Base-by-base conservation (phyloP, 1,140 invertebrate genomes). In the Battus philenor region DNA sequence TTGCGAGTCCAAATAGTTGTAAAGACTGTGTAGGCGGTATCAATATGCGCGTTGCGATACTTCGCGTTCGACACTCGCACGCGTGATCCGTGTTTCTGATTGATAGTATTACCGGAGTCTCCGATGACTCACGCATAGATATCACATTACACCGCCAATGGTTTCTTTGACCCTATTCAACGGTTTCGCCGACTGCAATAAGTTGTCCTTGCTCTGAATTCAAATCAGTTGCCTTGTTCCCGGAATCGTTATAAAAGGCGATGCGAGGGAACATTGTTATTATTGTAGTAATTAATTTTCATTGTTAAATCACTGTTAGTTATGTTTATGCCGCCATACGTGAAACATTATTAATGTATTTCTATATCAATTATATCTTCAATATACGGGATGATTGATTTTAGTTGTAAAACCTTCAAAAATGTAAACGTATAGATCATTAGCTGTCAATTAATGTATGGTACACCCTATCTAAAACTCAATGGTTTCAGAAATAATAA, bases 91-190 rank as follows among this genome's bases (percentile, higher is more conserved):
- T 61, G 32, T 75, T 46, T 55, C 44, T 64, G 65, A 78, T 76
- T 62, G 59, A 70, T 61, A 70, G 45, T 33, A 59, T 57, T 54
- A 39, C 54, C 52, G 74, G 68, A 69, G 64, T 68, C 63, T 67
- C 68, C 64, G 26, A 49, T 83, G 76, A 83, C 47, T 82, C 75
- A 78, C 45, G 29, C 64, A 69, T 70, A 61, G 68, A 68, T 69
- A 70, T 61, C 67, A 64, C 61, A 65, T 71, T 64, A 68, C 59
- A 57, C 53, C 50, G 49, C 52, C 59, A 68, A 72, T 77, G 64
- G 68, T 70, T 80, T 65, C 75, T 79, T 74, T 79, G 75, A 80
- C 77, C 75, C 68, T 67, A 79, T 77, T 76, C 64, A 71, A 61
- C 57, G 58, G 60, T 68, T 73, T 65, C 69, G 71, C 65, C 71